Percentiles rank a stretch among this genome's conserved stretches.
phyloP scores from a whole-genome alignment of 2,888 invertebrate genomes.

The Microctonus aethiopoides region DNA sequence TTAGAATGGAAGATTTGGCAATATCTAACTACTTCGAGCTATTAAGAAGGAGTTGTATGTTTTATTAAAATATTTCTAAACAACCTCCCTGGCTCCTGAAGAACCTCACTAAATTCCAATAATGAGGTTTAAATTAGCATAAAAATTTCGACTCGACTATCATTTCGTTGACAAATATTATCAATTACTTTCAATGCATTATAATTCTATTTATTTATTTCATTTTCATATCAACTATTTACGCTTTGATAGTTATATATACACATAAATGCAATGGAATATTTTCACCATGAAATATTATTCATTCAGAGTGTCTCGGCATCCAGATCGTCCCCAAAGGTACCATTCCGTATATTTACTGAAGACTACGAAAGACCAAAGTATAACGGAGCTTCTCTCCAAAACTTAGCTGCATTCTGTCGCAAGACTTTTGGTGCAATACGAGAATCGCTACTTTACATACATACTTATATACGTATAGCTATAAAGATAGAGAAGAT shows the following conservation, averaged over 20 bases:
- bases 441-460: constrained; percentile 12
- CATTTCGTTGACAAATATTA: background rate
- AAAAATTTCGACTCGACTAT: too few species aligned
- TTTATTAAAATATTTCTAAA: too few species aligned
- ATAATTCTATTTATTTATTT: background rate
- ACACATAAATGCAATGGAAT: background rate
- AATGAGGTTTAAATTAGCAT: too few species aligned
- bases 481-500: constrained; percentile 23
- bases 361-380: constrained; percentile 25
- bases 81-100: too few species aligned
- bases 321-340: constrained; percentile 43
- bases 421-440: constrained; percentile 8
- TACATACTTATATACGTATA: constrained; percentile 11
- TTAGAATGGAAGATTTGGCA: too few species aligned
- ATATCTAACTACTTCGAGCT: too few species aligned
- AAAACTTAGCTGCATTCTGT: constrained; percentile 9
- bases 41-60: too few species aligned
- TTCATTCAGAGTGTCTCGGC: constrained; percentile 27
- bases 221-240: background rate
- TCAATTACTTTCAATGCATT: too few species aligned
- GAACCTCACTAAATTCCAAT: too few species aligned
- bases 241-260: background rate
- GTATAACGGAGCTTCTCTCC: constrained; percentile 6
- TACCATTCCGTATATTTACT: constrained; percentile 47
- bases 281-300: constrained; percentile 4